Conservation (phyloP, 2,888 invertebrate genomes). For the Oscheius sp. region DNA sequence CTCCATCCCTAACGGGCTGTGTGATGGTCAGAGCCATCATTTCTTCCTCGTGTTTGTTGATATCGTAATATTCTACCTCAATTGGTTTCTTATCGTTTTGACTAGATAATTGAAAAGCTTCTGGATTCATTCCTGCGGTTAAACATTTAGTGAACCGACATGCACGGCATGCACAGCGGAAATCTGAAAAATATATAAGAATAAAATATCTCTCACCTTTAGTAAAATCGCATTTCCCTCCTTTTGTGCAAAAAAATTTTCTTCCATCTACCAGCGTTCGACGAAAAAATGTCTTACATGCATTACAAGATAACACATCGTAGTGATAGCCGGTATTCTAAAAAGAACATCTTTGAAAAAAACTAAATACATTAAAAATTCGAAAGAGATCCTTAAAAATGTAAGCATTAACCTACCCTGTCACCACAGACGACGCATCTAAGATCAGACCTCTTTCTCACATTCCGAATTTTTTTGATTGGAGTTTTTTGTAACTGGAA, state of each 20-base stretch:
- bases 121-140: slow-evolving; percentile 52
- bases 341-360: too few species aligned
- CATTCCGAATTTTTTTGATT: slow-evolving; percentile 55
- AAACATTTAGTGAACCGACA: slow-evolving; percentile 58
- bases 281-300: slow-evolving; percentile 60
- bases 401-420: too few species aligned
- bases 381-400: too few species aligned
- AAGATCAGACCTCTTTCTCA: slow-evolving; percentile 52
- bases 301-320: slow-evolving; percentile 58
- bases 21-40: slow-evolving; percentile 6
- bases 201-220: slow-evolving; percentile 39
- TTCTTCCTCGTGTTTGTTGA: too few species aligned
- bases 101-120: slow-evolving; percentile 19
- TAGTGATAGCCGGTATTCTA: slow-evolving; percentile 62
- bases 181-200: slow-evolving; percentile 39
- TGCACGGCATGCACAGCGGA: slow-evolving; percentile 57
- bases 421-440: slow-evolving; percentile 59
- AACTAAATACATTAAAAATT: too few species aligned
- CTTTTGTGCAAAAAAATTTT: slow-evolving; percentile 47
- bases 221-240: slow-evolving; percentile 52
- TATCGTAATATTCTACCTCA: background rate
- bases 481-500: background rate
- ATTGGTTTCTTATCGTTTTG: too few species aligned
- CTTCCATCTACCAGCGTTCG: slow-evolving; percentile 51
- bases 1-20: too few species aligned